A percentile compares a stretch with the other conserved stretches of the same genome.
Evolutionary conservation across 2,888 invertebrate species (phyloP).

Genomic region (Phalangium opilio): DNA sequence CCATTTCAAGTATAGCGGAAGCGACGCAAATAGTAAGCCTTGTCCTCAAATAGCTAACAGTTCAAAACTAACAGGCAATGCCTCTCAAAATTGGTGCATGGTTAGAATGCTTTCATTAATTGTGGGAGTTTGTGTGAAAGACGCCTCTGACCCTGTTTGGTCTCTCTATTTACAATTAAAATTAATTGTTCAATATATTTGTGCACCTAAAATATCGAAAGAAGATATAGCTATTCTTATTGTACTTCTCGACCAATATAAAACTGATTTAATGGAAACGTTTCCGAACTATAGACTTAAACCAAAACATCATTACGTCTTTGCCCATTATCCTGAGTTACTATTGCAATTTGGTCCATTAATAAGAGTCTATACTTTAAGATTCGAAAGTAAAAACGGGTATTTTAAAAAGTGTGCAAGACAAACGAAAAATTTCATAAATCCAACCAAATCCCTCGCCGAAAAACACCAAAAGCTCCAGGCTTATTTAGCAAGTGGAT

Average conservation of each 20-base stretch:
- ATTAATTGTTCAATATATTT: constrained; percentile 1
- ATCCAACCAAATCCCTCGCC: constrained; percentile 4
- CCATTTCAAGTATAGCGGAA: not conserved
- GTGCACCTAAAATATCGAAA: constrained; percentile 1
- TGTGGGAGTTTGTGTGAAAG: not conserved
- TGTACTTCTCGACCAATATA: constrained; percentile 1
- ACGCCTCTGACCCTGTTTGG: not conserved
- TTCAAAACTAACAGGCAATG: not conserved
- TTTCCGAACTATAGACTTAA: constrained; percentile 1
- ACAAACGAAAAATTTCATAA: constrained; percentile 5
- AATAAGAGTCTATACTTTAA: constrained; percentile 5
- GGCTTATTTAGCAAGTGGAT: not conserved
- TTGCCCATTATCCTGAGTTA: not conserved
- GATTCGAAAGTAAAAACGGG: constrained; percentile 7
- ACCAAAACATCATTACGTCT: constrained; percentile 4
- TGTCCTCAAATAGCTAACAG: not conserved
- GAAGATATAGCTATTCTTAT: constrained; percentile 1
- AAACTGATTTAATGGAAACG: not conserved
- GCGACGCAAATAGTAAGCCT: not conserved
- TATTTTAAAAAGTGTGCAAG: constrained; percentile 8
- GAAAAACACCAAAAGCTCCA: constrained; percentile 3
- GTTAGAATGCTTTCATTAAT: not conserved
- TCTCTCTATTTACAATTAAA: not conserved
- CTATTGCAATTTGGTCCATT: constrained; percentile 7
- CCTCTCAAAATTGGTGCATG: not conserved